A percentile compares a stretch with the other conserved stretches of the same genome.
Evolutionary conservation across 2,113 vertebrate species (phyloP).

Genomic region (Sarotherodon lohbergeri): DNA sequence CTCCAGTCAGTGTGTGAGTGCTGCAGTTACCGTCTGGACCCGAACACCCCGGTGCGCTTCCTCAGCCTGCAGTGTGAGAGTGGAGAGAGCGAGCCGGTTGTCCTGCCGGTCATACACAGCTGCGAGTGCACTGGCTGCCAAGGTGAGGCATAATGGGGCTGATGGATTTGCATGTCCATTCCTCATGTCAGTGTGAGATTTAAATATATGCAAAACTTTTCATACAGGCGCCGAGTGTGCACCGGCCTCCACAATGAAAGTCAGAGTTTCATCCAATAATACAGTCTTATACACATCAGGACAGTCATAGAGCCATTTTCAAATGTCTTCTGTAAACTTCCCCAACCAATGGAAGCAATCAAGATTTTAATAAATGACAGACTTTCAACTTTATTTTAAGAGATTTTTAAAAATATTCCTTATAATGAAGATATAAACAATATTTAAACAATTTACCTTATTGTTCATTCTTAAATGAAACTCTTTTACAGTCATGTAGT

Average conservation of each 20-base stretch:
- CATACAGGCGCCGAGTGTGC: neutral
- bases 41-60: conserved; percentile 76
- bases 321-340: neutral
- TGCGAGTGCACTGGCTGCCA: conserved; percentile 87
- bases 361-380: neutral
- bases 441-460: neutral
- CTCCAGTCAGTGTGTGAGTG: conserved; percentile 81
- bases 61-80: conserved; percentile 76
- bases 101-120: conserved; percentile 83
- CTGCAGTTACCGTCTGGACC: conserved; percentile 86
- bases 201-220: neutral
- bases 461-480: neutral
- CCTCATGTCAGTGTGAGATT: neutral
- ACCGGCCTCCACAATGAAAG: neutral
- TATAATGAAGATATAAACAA: neutral
- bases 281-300: neutral
- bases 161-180: neutral
- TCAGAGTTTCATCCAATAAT: neutral
- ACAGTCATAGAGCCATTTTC: neutral
- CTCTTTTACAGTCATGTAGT: neutral
- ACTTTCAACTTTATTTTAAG: neutral
- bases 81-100: conserved; percentile 74
- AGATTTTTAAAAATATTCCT: rapidly evolving
- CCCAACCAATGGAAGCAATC: neutral
- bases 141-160: conserved; percentile 59